phyloP scores from a whole-genome alignment of 2,113 vertebrate genomes.

The Silurus meridionalis region DNA sequence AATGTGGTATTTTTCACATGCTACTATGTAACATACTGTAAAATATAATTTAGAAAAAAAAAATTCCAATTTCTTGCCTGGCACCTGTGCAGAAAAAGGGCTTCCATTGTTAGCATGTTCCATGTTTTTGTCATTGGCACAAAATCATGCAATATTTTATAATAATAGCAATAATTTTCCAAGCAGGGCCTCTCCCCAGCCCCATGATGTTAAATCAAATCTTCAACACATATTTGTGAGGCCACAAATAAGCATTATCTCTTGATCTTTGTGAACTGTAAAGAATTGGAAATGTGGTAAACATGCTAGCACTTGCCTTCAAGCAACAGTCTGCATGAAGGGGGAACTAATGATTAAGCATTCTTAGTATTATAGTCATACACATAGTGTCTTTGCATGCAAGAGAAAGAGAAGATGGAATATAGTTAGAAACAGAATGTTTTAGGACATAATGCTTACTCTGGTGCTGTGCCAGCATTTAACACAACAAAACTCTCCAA shows the following conservation, averaged over 20 bases:
- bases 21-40: too few relatives aligned
- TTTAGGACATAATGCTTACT: constrained; percentile 8
- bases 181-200: not conserved
- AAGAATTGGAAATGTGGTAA: not conserved
- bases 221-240: not conserved
- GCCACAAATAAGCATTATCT: not conserved
- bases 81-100: not conserved
- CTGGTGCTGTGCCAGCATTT: not conserved
- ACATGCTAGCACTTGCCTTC: constrained; percentile 30
- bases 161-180: not conserved
- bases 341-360: constrained; percentile 26
- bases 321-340: not conserved
- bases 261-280: constrained; percentile 3
- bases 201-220: not conserved
- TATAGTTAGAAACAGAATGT: constrained; percentile 7
- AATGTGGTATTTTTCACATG: not conserved
- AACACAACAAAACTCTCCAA: not conserved
- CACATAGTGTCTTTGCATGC: constrained; percentile 22
- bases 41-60: not conserved
- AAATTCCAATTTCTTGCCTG: not conserved
- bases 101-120: not conserved
- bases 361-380: constrained; percentile 25
- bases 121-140: not conserved
- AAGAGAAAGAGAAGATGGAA: not conserved
- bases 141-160: not conserved